Conservation (phyloP, 2,113 vertebrate species). For the Origma solitaria region DNA sequence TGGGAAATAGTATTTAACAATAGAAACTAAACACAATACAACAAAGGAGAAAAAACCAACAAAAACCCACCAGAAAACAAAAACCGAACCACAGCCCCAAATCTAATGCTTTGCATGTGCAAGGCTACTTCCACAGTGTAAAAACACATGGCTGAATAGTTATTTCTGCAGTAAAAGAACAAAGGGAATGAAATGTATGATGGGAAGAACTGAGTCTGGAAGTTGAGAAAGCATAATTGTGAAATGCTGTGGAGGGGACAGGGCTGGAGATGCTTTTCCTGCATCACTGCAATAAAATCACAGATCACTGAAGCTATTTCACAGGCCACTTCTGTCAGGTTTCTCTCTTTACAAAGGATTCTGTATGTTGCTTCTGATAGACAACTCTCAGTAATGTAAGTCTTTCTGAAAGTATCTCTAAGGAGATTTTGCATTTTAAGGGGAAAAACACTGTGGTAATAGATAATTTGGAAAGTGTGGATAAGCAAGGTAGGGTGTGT, state of each 20-base stretch:
- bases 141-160: background rate
- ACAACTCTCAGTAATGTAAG: background rate
- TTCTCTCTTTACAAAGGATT: background rate
- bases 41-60: background rate
- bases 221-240: background rate
- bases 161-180: background rate
- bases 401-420: background rate
- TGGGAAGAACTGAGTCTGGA: background rate
- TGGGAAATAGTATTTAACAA: background rate
- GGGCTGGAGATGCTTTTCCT: background rate
- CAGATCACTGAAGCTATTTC: background rate
- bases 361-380: background rate
- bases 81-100: background rate
- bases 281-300: background rate
- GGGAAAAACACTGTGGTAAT: background rate
- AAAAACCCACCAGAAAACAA: background rate
- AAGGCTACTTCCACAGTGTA: background rate
- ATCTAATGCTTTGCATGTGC: background rate
- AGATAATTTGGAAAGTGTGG: background rate
- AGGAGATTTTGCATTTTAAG: background rate
- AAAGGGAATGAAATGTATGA: background rate
- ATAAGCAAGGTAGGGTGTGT: fast-evolving
- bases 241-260: background rate
- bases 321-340: background rate
- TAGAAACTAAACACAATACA: background rate